Conservation (phyloP, 2,797 vertebrate species). For the Etheostoma nigrum region DNA sequence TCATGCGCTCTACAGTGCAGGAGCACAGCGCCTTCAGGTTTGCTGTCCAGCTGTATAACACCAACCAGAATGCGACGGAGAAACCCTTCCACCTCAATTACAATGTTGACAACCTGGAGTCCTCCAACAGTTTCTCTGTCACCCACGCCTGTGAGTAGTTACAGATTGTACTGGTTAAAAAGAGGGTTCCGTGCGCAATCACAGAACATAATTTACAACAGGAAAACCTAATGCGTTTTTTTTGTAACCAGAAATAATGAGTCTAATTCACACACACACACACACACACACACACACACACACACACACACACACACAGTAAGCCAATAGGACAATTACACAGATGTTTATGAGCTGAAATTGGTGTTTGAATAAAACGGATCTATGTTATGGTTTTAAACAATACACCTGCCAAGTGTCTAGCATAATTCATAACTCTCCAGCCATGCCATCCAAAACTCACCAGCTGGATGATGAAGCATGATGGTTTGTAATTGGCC, state of each 20-base stretch:
- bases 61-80: conserved; percentile 98
- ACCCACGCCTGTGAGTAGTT: conserved; percentile 98
- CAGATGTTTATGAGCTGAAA: conserved; percentile 41
- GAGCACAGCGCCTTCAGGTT: conserved; percentile 99
- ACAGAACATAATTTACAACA: neutral
- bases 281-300: conserved; percentile 6
- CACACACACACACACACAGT: neutral
- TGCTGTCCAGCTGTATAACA: conserved; percentile 98
- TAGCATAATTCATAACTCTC: conserved; percentile 37
- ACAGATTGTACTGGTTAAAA: neutral
- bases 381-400: neutral
- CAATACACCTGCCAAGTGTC: conserved; percentile 51
- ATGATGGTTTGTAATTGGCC: conserved; percentile 48
- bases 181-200: neutral
- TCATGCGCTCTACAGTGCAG: conserved; percentile 98
- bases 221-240: neutral
- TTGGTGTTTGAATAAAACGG: conserved; percentile 20
- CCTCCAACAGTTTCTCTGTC: conserved; percentile 99
- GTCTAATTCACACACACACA: neutral
- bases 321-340: conserved; percentile 20
- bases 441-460: conserved; percentile 44
- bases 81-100: conserved; percentile 99
- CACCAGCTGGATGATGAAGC: conserved; percentile 62
- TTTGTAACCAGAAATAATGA: neutral
- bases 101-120: conserved; percentile 98